Evolutionary conservation across 2,797 vertebrate species (phyloP).

Genomic region (Basileuterus tristriatus): DNA sequence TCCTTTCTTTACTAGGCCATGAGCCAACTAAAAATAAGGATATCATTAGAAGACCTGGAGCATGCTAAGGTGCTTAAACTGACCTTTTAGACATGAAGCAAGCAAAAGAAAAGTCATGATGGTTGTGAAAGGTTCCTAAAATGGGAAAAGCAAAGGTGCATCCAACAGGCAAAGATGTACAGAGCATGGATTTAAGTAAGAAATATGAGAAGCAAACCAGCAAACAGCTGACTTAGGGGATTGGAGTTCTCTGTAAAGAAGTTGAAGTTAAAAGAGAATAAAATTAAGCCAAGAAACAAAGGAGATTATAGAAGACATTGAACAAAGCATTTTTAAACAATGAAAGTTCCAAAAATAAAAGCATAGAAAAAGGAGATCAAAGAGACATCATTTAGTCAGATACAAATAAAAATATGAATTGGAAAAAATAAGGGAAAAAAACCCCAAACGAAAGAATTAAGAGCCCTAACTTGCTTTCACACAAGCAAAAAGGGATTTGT

Average conservation of each 20-base stretch:
- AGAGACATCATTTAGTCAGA: background rate
- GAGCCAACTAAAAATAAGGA: background rate
- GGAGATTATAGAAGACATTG: background rate
- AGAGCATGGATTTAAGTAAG: background rate
- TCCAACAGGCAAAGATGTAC: background rate
- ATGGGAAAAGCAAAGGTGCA: background rate
- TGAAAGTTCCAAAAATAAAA: background rate
- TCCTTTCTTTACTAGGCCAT: background rate
- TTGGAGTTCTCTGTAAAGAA: background rate
- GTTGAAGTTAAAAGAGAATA: background rate
- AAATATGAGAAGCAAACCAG: background rate
- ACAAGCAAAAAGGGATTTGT: background rate
- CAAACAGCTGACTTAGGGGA: background rate
- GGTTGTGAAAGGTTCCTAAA: background rate
- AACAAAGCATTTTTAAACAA: slow-evolving; percentile 12
- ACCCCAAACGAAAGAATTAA: background rate
- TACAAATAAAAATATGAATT: background rate
- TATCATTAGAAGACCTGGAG: background rate
- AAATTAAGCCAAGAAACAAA: slow-evolving; percentile 18
- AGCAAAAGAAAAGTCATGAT: background rate
- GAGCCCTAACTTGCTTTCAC: background rate
- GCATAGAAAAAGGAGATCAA: background rate
- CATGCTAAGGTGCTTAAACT: background rate
- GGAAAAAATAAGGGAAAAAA: background rate
- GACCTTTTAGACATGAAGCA: background rate